Conservation (phyloP, 1,140 invertebrate genomes). For the Mycetomoellerius zeteki region DNA sequence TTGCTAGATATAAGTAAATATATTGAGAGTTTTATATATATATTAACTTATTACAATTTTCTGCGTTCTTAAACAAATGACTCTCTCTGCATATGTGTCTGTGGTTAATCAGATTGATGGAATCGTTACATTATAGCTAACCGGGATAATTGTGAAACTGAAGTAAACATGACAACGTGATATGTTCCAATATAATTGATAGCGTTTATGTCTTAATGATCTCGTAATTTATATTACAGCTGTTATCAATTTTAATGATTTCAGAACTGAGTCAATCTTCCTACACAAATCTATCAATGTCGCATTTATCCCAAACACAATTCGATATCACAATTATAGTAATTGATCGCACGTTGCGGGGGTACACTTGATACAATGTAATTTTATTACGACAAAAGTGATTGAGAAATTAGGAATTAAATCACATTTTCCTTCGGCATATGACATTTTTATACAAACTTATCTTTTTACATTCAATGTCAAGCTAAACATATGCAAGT, state of each 20-base stretch:
- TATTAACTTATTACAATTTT: conserved; percentile 7
- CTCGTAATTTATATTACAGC: conserved; percentile 4
- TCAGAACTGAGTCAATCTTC: neutral
- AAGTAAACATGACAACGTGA: conserved; percentile 11
- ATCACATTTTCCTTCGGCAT: neutral
- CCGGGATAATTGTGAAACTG: neutral
- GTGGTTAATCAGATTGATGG: neutral
- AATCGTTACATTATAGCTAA: neutral
- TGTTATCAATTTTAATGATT: conserved; percentile 10
- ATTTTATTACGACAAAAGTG: neutral
- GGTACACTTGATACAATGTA: neutral
- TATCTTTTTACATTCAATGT: conserved; percentile 27
- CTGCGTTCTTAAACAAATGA: conserved; percentile 27
- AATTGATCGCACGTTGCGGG: neutral
- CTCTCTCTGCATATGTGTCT: neutral
- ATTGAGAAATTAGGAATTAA: neutral
- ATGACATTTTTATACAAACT: conserved; percentile 40
- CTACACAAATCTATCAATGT: conserved; percentile 14
- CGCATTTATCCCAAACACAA: conserved; percentile 8
- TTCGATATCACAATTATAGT: conserved; percentile 34
- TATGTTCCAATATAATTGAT: conserved; percentile 37
- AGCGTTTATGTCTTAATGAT: conserved; percentile 29
- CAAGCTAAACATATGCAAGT: neutral
- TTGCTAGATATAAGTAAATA: neutral
- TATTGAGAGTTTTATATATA: neutral